phyloP scores from a whole-genome alignment of 2,888 invertebrate genomes.

The Ophion obscuratus region DNA sequence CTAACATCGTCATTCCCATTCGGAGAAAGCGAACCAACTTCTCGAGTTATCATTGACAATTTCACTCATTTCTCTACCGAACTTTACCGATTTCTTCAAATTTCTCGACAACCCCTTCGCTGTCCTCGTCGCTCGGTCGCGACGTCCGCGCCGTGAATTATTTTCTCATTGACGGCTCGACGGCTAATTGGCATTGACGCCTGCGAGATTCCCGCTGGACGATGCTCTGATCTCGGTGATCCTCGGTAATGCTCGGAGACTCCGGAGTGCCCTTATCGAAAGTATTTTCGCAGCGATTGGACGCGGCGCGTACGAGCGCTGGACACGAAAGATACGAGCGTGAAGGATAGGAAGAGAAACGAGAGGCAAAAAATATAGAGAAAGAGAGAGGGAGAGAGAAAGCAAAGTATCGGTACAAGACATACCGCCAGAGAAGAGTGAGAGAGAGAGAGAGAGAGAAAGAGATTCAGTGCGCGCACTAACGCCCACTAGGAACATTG shows the following conservation, averaged over 20 bases:
- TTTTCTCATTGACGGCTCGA: constrained; percentile 52
- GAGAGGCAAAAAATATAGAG: constrained; percentile 6
- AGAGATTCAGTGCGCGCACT: constrained; percentile 31
- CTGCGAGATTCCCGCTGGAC: constrained; percentile 5
- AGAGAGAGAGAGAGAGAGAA: background rate
- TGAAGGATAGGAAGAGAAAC: constrained; percentile 3
- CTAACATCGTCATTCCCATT: constrained; percentile 7
- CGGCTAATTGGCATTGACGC: constrained; percentile 57
- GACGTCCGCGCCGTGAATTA: constrained; percentile 21
- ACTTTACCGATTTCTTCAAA: background rate
- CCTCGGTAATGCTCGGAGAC: background rate
- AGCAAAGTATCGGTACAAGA: background rate
- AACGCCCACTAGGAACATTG: constrained; percentile 61
- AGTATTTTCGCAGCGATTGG: constrained; percentile 37
- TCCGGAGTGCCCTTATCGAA: constrained; percentile 16
- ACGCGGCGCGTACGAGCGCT: background rate
- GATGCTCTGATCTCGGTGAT: background rate
- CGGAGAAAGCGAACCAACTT: background rate
- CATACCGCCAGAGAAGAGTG: background rate
- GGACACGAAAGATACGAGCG: background rate
- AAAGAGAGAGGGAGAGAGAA: background rate
- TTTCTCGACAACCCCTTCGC: background rate
- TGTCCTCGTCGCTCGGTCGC: background rate
- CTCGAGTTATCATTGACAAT: background rate
- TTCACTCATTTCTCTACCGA: background rate